Conservation (phyloP, 2,888 invertebrate species). For the Calameuta idolon region DNA sequence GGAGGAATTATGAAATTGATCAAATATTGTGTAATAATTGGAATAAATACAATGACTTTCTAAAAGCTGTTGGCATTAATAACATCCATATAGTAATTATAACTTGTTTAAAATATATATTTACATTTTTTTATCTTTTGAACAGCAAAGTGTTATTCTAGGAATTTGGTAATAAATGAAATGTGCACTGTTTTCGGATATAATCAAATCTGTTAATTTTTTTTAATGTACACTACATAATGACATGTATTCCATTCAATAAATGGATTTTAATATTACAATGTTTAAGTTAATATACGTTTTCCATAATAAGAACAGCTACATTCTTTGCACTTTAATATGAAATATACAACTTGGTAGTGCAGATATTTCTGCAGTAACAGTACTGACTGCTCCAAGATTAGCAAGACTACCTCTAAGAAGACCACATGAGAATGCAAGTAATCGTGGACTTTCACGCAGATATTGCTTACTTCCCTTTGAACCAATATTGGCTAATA, state of each 20-base stretch:
- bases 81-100: too few species aligned
- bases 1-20: background rate
- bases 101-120: too few species aligned
- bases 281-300: background rate
- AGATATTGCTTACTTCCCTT: conserved; percentile 92
- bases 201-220: too few species aligned
- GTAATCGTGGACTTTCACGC: conserved; percentile 89
- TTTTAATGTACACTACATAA: too few species aligned
- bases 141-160: too few species aligned
- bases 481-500: conserved; percentile 81
- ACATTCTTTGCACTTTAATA: conserved; percentile 85
- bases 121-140: too few species aligned
- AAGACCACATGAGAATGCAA: conserved; percentile 96
- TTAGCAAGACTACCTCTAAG: conserved; percentile 95
- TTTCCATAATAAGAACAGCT: conserved; percentile 42
- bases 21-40: too few species aligned
- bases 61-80: too few species aligned
- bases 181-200: too few species aligned
- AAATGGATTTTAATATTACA: background rate
- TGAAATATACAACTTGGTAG: conserved; percentile 95
- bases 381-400: conserved; percentile 91
- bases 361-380: conserved; percentile 93
- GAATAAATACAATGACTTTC: too few species aligned
- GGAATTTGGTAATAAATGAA: too few species aligned
- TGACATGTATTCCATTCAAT: too few species aligned